Base-by-base conservation (phyloP, 2,113 vertebrate genomes). In the Nerophis lumbriciformis region DNA sequence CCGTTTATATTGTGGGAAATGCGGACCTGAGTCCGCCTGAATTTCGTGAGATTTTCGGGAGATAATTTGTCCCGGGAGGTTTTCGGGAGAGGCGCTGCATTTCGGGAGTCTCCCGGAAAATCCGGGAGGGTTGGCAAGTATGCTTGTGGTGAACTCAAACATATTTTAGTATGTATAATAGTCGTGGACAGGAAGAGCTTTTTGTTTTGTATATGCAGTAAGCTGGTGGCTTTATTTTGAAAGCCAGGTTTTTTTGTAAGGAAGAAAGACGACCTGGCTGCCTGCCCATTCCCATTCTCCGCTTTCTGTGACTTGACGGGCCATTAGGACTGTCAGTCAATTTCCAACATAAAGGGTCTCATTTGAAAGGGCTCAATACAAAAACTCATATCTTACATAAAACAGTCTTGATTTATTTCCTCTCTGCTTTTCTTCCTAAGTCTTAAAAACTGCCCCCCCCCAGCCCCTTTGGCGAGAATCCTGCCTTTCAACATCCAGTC, bases 281-380 rank as follows among this genome's bases (percentile, higher is more conserved):
- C 74, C 84, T 88, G 90, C 92, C 93, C 77, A 52, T 86, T 84
- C 72, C 80, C 87, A 88, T 89, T 91, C 87, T 66, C 42, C 79
- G 84, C 78, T 82, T 74, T 84, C 91, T 81, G 77, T 58, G 83
- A 90, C 83, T 76, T 80, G 83, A 75, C 79, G 83, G 66, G 83
- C 90, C 89, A 88, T 88, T 91, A 88, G 80, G 84, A 88, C 92
- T 92, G 92, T 90, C 92, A 89, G 86, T 92, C 90, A 92, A 83
- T 85, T 86, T 75, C 78, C 62, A 72, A 71, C 85, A 90, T 88
- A 87, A 86, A 88, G 56, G 2, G 64, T 72, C 86, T 92, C 79
- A 86, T 91, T 91, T 91, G 87, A 92, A 90, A 85, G 83, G 85
- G 73, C 87, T 88, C 81, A 87, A 86, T 88, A 87, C 85, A 83